Base-by-base conservation (phyloP, 2,888 invertebrate species). In the Sminthurinus aureus region DNA sequence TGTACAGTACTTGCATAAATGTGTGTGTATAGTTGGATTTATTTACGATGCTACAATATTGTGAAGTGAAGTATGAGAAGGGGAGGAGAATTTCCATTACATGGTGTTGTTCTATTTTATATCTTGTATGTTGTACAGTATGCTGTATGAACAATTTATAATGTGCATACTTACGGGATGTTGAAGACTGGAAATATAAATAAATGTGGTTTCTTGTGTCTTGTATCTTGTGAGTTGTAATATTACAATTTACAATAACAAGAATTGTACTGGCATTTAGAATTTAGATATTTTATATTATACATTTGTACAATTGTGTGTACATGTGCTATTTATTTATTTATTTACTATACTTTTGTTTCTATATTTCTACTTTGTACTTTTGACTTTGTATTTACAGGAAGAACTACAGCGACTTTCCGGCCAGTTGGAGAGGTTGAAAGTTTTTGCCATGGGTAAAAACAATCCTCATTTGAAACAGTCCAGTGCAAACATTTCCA, bases 371-470 rank as follows among this genome's bases (percentile, higher is more conserved):
- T 77, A 13, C 3, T 38, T 38, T 38, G 38, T 38, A 38, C 38
- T 38, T 38, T 38, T 1, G 1, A 38, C 38, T 22, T 79, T 73
- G 80, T 86, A 96, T 86, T 90, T 90, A 8, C 90, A 96, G 96
- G 96, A 97, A 90, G 96, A 97, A 91, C 94, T 97, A 58, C 96
- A 96, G 89, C 96, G 96, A 90, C 91, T 97, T 86, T 96, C 96
- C 0, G 95, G 96, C 38, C 96, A 96, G 91, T 96, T 97, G 88
- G 96, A 97, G 90, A 96, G 96, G 91, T 96, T 96, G 96, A 96
- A 96, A 91, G 96, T 96, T 90, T 96, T 96, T 24, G 95, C 96
- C 89, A 96, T 97, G 96, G 96, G 96, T 91, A 94, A 96, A 92
- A 95, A 96, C 91, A 97, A 97, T 91, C 92, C 96, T 9, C 96